phyloP scores from a whole-genome alignment of 2,888 invertebrate species.

The Drosophila cracens region DNA sequence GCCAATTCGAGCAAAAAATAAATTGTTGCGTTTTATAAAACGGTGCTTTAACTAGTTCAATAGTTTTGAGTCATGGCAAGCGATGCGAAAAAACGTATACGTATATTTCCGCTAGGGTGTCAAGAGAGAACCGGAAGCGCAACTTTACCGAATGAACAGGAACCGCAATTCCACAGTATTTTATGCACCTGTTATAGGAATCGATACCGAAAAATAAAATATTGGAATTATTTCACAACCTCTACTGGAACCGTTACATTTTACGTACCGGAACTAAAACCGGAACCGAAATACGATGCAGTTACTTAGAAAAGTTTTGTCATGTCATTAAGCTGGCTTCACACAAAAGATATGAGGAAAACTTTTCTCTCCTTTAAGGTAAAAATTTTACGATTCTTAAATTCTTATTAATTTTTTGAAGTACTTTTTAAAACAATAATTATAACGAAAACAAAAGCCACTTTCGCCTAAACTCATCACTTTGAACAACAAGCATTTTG shows the following conservation, averaged over 20 bases:
- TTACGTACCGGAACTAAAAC: neutral
- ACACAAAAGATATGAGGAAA: neutral
- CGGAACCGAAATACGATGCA: neutral
- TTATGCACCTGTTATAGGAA: neutral
- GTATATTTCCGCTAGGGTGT: neutral
- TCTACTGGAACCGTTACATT: neutral
- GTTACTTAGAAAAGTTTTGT: neutral
- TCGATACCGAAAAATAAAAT: neutral
- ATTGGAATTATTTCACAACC: neutral
- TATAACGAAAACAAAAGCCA: neutral
- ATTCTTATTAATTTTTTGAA: neutral
- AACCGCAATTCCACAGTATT: neutral
- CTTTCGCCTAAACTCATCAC: neutral
- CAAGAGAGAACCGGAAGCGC: neutral
- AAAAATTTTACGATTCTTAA: neutral
- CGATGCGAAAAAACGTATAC: neutral
- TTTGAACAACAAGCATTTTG: neutral
- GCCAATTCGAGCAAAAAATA: conserved; percentile 16
- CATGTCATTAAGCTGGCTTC: neutral
- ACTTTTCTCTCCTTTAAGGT: neutral
- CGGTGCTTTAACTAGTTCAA: neutral
- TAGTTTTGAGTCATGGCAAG: neutral
- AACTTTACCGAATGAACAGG: conserved; percentile 1
- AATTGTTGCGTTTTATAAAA: conserved; percentile 1
- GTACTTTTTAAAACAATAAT: neutral